These are phyloP conservation scores for Lasioglossum zephyrum DNA, from an alignment of 2,888 invertebrate species.

Conservation along the genomic window DNA sequence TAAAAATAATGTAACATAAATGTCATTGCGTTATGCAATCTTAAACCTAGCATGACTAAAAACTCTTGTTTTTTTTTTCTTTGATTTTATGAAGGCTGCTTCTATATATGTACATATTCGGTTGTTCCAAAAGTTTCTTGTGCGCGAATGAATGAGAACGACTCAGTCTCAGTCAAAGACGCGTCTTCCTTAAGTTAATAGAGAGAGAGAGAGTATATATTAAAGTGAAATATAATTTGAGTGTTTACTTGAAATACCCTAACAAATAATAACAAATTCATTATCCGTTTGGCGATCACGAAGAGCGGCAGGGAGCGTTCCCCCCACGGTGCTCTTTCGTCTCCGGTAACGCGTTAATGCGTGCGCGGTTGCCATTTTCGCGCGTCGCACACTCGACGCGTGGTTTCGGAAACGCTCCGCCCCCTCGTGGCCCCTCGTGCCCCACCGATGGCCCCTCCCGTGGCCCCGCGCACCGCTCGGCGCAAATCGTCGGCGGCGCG, in stretches of 20 bases:
- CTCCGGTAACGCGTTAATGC: conserved; percentile 10
- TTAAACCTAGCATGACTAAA: neutral
- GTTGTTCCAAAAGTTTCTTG: too few relatives aligned
- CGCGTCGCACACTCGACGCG: conserved; percentile 7
- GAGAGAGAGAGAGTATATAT: too few relatives aligned
- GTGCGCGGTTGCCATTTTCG: conserved; percentile 28
- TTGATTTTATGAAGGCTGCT: too few relatives aligned
- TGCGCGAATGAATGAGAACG: too few relatives aligned
- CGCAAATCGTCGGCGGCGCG: conserved; percentile 54
- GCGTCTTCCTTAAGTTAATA: too few relatives aligned
- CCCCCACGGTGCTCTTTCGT: conserved; percentile 10
- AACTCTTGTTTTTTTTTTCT: too few relatives aligned
- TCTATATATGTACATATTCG: too few relatives aligned
- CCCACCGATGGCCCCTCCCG: neutral
- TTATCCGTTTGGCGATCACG: neutral
- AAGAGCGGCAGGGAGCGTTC: neutral
- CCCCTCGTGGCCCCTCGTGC: conserved; percentile 22
- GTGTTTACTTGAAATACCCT: too few relatives aligned
- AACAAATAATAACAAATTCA: neutral
- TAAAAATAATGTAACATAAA: neutral
- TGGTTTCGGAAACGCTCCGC: conserved; percentile 3
- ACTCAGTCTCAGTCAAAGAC: too few relatives aligned
- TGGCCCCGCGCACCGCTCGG: neutral
- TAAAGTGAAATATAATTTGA: too few relatives aligned
- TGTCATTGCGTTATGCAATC: neutral